Evolutionary conservation across 2,888 invertebrate genomes (phyloP), one percentile per base, ranked within the genome.

Genomic region (Hipparchia semele): DNA sequence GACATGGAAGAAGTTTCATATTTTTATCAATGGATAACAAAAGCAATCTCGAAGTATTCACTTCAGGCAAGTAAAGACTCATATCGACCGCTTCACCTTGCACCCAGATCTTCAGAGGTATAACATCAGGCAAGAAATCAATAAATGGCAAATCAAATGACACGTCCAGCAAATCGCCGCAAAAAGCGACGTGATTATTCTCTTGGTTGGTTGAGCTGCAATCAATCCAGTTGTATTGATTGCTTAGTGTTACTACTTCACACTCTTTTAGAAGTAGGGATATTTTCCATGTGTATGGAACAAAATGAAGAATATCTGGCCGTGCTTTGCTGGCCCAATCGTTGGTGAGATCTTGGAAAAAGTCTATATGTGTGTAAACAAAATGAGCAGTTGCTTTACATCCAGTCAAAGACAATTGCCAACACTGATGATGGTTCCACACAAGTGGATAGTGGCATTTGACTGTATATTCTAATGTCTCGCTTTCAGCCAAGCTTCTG

Each of bases 191-290:
- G 86, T 98, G 98, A 90, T 98, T 96, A 88, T 99, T 99, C 91
- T 99, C 99, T 87, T 98, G 98, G 81, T 98, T 97, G 68, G 98
- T 98, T 46, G 98, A 98, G 71, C 98, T 98, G 82, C 99, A 99
- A 90, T 99, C 99, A 79, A 99, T 97, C 99, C 99, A 99, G 90
- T 99, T 99, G 89, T 98, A 98, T 86, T 99, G 98, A 91, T 99
- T 99, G 83, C 98, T 97, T 13, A 98, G 94, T 60, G 98, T 98
- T 1, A 99, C 95, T 13, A 99, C 95, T 91, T 99, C 99, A 90
- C 99, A 99, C 89, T 99, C 98, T 87, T 99, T 99, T 39, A 99
- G 91, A 8, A 98, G 94, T 75, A 99, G 94, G 75, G 97, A 97
- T 82, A 99, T 97, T 85, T 98, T 97, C 97, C 99, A 99, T 0